Percentiles rank a stretch among this genome's conserved stretches.
phyloP scores from a whole-genome alignment of 2,797 vertebrate species.

The Perodicticus potto region DNA sequence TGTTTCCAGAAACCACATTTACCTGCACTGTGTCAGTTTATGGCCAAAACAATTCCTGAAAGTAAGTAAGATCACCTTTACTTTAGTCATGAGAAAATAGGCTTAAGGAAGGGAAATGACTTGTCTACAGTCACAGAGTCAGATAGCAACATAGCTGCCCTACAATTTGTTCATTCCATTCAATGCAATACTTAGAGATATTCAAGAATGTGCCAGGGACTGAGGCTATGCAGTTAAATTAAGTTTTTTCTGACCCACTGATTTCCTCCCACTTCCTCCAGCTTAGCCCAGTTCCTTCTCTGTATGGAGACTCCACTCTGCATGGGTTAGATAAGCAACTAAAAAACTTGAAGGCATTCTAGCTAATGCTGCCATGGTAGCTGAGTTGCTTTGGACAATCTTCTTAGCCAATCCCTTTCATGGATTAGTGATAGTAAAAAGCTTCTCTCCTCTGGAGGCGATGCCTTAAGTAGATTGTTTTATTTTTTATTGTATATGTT shows the following conservation, averaged over 20 bases:
- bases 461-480: background rate
- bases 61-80: background rate
- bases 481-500: background rate
- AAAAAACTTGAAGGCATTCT: constrained; percentile 11
- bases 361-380: background rate
- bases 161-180: background rate
- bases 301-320: background rate
- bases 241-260: background rate
- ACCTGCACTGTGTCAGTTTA: background rate
- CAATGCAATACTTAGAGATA: background rate
- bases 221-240: background rate
- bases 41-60: constrained; percentile 7
- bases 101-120: background rate
- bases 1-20: constrained; percentile 41
- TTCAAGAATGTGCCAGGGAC: background rate
- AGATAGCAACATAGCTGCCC: background rate
- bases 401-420: background rate
- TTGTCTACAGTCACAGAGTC: background rate
- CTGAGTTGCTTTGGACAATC: background rate
- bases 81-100: background rate
- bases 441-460: background rate
- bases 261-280: background rate
- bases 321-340: background rate
- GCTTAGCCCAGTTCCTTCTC: background rate
- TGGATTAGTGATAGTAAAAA: background rate